Conservation (phyloP, 1,140 invertebrate species). For the Penaeus indicus region DNA sequence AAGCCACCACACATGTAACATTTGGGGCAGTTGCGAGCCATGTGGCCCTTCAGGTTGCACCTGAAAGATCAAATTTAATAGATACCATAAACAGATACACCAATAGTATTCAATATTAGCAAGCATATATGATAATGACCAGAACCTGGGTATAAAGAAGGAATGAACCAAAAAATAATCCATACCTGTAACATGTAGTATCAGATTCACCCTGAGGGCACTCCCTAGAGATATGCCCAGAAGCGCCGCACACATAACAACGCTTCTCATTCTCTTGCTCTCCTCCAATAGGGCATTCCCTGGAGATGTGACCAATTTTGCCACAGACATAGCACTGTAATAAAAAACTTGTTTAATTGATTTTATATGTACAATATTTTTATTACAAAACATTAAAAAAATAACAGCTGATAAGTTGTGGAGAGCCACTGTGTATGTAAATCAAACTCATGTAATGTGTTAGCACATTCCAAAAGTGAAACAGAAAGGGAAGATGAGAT, state of each 20-base stretch:
- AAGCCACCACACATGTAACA: conserved; percentile 75
- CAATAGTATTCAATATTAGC: too few species aligned
- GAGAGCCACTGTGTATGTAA: too few species aligned
- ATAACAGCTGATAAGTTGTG: too few species aligned
- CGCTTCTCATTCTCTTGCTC: conserved; percentile 71
- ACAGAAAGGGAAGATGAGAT: not conserved
- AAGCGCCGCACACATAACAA: conserved; percentile 90
- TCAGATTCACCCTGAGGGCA: conserved; percentile 77
- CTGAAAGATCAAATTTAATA: conserved; percentile 77
- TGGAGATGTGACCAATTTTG: conserved; percentile 89
- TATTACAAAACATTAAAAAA: not conserved
- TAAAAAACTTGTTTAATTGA: not conserved
- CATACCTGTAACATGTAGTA: conserved; percentile 66
- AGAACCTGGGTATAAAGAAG: too few species aligned
- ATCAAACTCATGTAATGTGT: too few species aligned
- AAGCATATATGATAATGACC: too few species aligned
- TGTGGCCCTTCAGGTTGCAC: conserved; percentile 93
- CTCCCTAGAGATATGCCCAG: conserved; percentile 88
- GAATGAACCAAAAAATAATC: not conserved
- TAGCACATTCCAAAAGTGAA: not conserved
- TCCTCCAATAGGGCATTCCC: conserved; percentile 81
- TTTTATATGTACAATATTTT: not conserved
- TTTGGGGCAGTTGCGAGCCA: conserved; percentile 80
- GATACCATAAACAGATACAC: too few species aligned
- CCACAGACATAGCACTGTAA: conserved; percentile 85